These are phyloP conservation scores for Theristicus caerulescens DNA, from an alignment of 2,113 vertebrate species.

Conservation along the genomic window DNA sequence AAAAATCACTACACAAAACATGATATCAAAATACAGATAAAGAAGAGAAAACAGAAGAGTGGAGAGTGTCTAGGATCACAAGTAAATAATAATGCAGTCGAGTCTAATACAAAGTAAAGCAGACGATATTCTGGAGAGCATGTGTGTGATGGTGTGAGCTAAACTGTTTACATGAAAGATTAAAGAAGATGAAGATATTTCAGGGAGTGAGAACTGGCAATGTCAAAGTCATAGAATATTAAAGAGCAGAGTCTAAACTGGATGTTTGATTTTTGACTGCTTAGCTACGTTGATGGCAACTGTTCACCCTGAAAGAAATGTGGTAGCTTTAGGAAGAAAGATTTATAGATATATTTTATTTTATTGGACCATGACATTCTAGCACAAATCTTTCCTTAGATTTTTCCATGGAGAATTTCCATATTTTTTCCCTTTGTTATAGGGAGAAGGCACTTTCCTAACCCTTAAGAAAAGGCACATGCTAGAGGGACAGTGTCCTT, in stretches of 20 bases:
- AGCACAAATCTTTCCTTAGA: background rate
- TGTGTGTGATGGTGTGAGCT: background rate
- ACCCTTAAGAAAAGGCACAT: background rate
- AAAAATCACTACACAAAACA: background rate
- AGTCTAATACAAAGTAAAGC: background rate
- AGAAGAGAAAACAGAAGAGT: background rate
- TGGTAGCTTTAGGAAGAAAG: background rate
- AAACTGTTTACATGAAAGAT: slow-evolving; percentile 51
- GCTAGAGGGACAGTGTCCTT: background rate
- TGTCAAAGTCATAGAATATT: slow-evolving; percentile 32
- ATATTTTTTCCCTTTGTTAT: background rate
- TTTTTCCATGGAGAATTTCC: background rate
- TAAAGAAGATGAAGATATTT: slow-evolving; percentile 52
- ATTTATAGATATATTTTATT: background rate
- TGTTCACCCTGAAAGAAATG: background rate
- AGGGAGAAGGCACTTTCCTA: background rate
- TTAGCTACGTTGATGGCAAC: background rate
- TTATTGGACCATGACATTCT: background rate
- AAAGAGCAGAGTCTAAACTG: slow-evolving; percentile 3
- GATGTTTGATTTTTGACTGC: background rate
- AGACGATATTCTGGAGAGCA: background rate
- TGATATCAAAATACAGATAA: background rate
- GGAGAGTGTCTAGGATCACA: background rate
- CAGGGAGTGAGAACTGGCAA: background rate
- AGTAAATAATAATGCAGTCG: background rate